A percentile compares a stretch with the other conserved stretches of the same genome.
These are phyloP conservation scores for Chaenodraco wilsoni DNA, from an alignment of 2,797 vertebrate species.

Conservation along the genomic window DNA sequence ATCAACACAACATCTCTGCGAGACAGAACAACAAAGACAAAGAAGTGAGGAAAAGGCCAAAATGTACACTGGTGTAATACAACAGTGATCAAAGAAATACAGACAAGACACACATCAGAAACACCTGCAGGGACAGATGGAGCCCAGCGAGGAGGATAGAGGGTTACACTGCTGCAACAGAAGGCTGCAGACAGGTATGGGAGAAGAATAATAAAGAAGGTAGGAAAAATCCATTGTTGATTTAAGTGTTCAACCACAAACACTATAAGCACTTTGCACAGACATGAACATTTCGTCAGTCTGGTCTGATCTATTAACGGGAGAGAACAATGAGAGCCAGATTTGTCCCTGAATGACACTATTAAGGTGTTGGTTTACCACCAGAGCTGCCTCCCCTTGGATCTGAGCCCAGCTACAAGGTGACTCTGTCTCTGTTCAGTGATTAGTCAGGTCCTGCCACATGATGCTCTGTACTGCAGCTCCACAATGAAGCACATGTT, in stretches of 20 bases:
- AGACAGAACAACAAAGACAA: conserved; percentile 67
- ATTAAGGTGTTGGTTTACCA: conserved; percentile 65
- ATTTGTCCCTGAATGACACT: conserved; percentile 57
- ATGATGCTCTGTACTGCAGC: conserved; percentile 39
- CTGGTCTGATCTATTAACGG: conserved; percentile 52
- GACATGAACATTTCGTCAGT: conserved; percentile 28
- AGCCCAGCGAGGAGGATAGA: conserved; percentile 50
- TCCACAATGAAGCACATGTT: conserved; percentile 20
- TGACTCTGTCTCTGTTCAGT: conserved; percentile 58
- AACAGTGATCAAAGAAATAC: conserved; percentile 69
- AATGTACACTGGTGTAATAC: conserved; percentile 56
- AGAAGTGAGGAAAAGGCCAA: conserved; percentile 59
- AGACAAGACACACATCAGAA: conserved; percentile 53
- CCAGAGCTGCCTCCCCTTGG: conserved; percentile 60
- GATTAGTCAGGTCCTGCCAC: conserved; percentile 60
- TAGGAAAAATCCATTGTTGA: conserved; percentile 44
- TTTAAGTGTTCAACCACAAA: conserved; percentile 61
- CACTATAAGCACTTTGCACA: conserved; percentile 45
- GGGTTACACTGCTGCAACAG: conserved; percentile 33
- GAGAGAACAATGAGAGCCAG: conserved; percentile 38
- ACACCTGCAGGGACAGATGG: conserved; percentile 73
- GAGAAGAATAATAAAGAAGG: conserved; percentile 56
- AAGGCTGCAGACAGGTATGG: conserved; percentile 29
- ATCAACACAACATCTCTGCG: conserved; percentile 49
- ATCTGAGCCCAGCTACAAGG: conserved; percentile 71